Evolutionary conservation across 23 tunicate genomes (phyloP).

Genomic region (Trididemnum clinides): DNA sequence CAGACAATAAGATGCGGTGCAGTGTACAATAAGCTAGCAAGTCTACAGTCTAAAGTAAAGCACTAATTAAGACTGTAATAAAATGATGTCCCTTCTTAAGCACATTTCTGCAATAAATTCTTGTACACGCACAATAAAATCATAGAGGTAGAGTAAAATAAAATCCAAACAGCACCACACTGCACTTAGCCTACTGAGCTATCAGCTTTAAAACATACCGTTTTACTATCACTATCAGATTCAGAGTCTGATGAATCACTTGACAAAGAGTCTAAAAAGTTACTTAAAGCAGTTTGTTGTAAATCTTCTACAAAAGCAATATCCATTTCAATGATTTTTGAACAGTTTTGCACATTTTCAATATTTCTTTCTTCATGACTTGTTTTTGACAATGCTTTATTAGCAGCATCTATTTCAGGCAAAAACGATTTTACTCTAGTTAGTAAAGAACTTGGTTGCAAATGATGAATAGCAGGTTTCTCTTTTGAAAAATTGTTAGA

Average conservation of each 20-base stretch:
- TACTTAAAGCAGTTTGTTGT: constrained; percentile 36
- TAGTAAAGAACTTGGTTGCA: background rate
- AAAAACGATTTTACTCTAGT: constrained; percentile 57
- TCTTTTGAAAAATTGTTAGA: background rate
- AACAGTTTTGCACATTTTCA: constrained; percentile 50
- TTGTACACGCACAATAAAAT: too few relatives aligned
- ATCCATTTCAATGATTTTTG: constrained; percentile 69
- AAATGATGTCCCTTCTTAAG: too few relatives aligned
- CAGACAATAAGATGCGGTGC: too few relatives aligned
- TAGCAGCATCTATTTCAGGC: constrained; percentile 56
- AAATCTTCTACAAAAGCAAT: constrained; percentile 48
- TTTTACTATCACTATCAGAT: background rate
- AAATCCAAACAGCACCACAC: too few relatives aligned
- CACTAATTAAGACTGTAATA: too few relatives aligned
- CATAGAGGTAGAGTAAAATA: too few relatives aligned
- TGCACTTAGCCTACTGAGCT: too few relatives aligned
- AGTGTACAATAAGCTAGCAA: too few relatives aligned
- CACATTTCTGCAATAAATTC: too few relatives aligned
- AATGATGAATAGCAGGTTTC: background rate
- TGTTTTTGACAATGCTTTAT: background rate
- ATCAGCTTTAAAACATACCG: background rate
- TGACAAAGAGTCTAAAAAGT: constrained; percentile 10
- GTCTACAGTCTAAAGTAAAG: too few relatives aligned
- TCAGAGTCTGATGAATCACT: constrained; percentile 43
- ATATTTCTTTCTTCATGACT: constrained; percentile 37